A percentile compares a stretch with the other conserved stretches of the same genome.
These are phyloP conservation scores for Augochlora pura DNA, from an alignment of 1,140 invertebrate genomes.

Conservation along the genomic window DNA sequence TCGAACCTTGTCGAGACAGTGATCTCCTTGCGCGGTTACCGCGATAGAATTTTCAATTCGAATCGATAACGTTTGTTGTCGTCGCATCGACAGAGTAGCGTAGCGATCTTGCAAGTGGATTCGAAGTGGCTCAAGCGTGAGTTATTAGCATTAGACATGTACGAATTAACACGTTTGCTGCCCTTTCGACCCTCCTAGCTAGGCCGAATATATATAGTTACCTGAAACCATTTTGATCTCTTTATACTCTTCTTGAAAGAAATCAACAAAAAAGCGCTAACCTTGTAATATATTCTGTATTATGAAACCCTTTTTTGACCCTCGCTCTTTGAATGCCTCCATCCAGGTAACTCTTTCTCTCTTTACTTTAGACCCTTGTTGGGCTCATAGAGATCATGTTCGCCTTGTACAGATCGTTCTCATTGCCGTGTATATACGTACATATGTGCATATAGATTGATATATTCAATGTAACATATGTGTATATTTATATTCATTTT, in stretches of 20 bases:
- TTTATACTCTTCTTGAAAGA: conserved; percentile 61
- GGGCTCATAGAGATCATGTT: conserved; percentile 56
- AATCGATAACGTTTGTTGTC: not conserved
- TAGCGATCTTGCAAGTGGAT: not conserved
- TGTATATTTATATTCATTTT: too few relatives aligned
- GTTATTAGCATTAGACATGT: conserved; percentile 70
- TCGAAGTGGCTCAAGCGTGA: conserved; percentile 63
- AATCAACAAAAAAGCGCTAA: conserved; percentile 61
- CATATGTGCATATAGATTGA: too few relatives aligned
- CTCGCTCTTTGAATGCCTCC: conserved; percentile 73
- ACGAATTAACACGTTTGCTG: conserved; percentile 72
- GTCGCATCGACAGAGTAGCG: too few relatives aligned
- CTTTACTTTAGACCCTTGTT: conserved; percentile 72
- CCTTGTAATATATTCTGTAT: conserved; percentile 71
- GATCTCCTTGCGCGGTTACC: too few relatives aligned
- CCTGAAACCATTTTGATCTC: conserved; percentile 63
- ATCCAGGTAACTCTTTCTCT: conserved; percentile 74
- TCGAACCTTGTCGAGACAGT: too few relatives aligned
- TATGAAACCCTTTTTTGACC: conserved; percentile 70
- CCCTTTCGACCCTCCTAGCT: conserved; percentile 69
- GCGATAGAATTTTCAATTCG: too few relatives aligned
- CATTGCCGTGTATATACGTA: conserved; percentile 34
- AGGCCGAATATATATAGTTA: conserved; percentile 68
- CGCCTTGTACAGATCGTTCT: conserved; percentile 56
- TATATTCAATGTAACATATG: not conserved